Base-by-base conservation (phyloP, 2,888 invertebrate species). In the Steinernema hermaphroditum region DNA sequence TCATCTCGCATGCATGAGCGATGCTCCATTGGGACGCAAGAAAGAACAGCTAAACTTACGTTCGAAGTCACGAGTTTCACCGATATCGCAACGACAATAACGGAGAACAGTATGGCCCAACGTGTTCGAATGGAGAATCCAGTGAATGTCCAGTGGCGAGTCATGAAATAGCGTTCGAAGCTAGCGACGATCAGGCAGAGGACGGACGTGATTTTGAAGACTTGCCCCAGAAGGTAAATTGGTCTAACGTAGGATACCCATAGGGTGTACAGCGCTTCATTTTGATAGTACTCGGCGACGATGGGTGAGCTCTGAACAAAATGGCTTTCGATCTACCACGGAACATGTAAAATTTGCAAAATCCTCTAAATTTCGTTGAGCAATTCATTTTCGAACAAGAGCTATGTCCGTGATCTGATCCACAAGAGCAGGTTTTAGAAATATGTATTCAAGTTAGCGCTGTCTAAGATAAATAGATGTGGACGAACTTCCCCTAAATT, bases 61-160 rank as follows among this genome's bases (percentile, higher is more conserved):
- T 80, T 81, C 27, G 80, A 77, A 19, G 84, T 84, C 46, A 81
- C 69, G 34, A 82, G 77, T 72, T 84, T 86, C 34, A 85, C 77
- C 29, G 82, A 72, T 22, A 85, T 75, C 0, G 82, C 80, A 1
- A 76, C 71, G 12, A 74, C 72, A 16, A 84, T 73, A 8, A 80
- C 75, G 22, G 70, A 46, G 14, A 77, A 72, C 34, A 85, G 78
- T n/a, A 83, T 76, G 24, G 86, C 72, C 85, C 85, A 86, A 32
- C 85, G 73, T 0, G 83, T 83, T 8, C 82, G 74, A 34, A 75
- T 75, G 62, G 84, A 82, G 70, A 85, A 85, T 0, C 85, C 85
- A 14, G 83, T 83, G 74, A 83, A 84, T 12, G 85, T 85, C 85
- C 85, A 85, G 71, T 85, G 85, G 43, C 62, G 74, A n/a, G 78